Conservation (phyloP, 92 coral and sea anemone genomes). For the Porites rus region DNA sequence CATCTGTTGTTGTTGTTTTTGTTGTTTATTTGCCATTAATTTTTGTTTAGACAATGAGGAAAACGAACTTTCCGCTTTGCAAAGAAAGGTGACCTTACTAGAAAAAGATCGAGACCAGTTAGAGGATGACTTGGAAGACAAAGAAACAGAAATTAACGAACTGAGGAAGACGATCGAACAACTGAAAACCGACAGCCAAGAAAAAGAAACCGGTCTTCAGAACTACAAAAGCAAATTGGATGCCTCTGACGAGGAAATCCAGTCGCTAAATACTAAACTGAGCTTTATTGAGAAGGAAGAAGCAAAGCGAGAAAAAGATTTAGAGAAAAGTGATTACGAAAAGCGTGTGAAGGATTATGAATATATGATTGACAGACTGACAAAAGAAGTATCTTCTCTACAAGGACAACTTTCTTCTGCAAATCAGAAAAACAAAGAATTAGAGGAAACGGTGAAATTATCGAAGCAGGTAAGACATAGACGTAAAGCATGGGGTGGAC, state of each 20-base stretch:
- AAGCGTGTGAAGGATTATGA: conserved; percentile 45
- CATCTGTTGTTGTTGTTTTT: not conserved
- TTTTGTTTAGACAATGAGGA: conserved; percentile 51
- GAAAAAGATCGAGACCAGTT: conserved; percentile 54
- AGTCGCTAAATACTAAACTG: not conserved
- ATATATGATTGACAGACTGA: conserved; percentile 65
- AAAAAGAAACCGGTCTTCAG: conserved; percentile 5
- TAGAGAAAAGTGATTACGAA: not conserved
- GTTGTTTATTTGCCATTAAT: not conserved
- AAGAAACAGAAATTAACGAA: conserved; percentile 71
- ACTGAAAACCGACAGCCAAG: conserved; percentile 63
- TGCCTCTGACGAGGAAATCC: conserved; percentile 21
- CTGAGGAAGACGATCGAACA: conserved; percentile 66
- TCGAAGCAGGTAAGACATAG: conserved; percentile 63
- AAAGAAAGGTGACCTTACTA: conserved; percentile 42
- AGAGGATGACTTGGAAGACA: conserved; percentile 63
- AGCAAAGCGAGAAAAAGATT: not conserved
- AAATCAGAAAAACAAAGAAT: conserved; percentile 48
- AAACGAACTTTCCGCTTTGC: conserved; percentile 36
- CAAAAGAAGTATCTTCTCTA: conserved; percentile 70
- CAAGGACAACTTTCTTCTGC: conserved; percentile 64
- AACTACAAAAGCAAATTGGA: conserved; percentile 27
- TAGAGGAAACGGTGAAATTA: conserved; percentile 59
- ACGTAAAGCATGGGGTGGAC: too few relatives aligned
- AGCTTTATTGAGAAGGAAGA: not conserved